phyloP scores from a whole-genome alignment of 2,888 invertebrate genomes.

The Acanthosepion pharaonis region DNA sequence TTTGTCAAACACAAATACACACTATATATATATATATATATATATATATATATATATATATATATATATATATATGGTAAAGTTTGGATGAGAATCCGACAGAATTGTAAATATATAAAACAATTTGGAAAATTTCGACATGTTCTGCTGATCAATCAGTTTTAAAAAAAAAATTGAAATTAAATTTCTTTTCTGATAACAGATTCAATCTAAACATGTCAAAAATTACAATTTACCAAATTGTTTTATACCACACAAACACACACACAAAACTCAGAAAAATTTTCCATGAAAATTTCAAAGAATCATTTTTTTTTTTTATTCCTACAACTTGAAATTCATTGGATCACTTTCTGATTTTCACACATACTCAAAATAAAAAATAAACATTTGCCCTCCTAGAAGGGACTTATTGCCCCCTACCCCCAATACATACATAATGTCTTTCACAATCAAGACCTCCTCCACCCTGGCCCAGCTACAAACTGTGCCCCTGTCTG shows the following conservation, averaged over 20 bases:
- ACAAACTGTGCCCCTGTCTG: not conserved
- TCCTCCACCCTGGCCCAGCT: not conserved
- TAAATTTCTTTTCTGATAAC: no score
- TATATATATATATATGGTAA: not conserved
- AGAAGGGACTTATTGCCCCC: not conserved
- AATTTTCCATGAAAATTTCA: not conserved
- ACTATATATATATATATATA: conserved; percentile 3
- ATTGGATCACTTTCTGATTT: not conserved
- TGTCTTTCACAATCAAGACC: not conserved
- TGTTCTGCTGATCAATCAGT: no score
- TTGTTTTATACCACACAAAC: not conserved
- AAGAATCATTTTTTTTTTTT: not conserved
- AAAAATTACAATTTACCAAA: not conserved
- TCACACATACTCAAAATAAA: not conserved
- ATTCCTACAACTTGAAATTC: not conserved
- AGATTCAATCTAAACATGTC: not conserved
- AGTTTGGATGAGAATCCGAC: no score
- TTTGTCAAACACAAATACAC: not conserved
- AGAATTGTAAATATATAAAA: no score
- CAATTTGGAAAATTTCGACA: no score
- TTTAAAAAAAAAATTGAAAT: no score
- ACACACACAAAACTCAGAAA: not conserved
- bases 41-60: not conserved
- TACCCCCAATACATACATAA: not conserved
- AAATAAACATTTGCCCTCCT: not conserved